Base-by-base conservation (phyloP, 2,797 vertebrate species). In the Falco novaeseelandiae region DNA sequence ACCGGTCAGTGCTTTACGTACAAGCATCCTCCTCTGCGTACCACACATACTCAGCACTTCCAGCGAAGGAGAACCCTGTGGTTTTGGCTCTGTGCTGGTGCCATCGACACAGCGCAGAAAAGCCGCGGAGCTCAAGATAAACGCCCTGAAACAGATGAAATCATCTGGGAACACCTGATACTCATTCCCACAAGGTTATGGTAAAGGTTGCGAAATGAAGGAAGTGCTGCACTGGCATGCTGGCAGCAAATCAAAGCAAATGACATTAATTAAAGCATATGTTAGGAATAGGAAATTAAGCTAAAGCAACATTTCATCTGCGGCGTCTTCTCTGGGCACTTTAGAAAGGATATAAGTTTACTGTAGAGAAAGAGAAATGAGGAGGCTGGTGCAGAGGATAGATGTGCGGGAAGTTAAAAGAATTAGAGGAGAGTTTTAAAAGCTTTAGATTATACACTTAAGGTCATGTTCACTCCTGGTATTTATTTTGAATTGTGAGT, bases 171-270 rank as follows among this genome's bases (percentile, higher is more conserved):
- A 93, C 93, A 94, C 95, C 96, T 93, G 96, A 96, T 96, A 93
- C 82, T 87, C 83, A 83, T 97, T 96, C 86, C 91, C 93, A 91
- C 51, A 85, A 83, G 95, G 93, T 96, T 93, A 91, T 6, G 26
- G 83, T 57, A 38, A 72, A 89, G 94, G 82, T 78, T 95, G 95
- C 40, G 7, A 95, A 97, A 83, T 1, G 49, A 91, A 96, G 95
- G 93, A 97, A 95, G 94, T 94, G 90, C 79, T 0, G 62, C 59
- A 17, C 63, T 95, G 96, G 85, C 94, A 96, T 51, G 87, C 90
- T 97, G 96, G 96, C 97, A 97, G 94, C 89, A 72, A 96, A 96
- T 97, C 96, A 96, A 94, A 97, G 92, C 86, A 65, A 95, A 76
- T 92, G 93, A 97, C 91, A 90, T 91, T 95, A 93, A 97, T 97